Base-by-base conservation (phyloP, 2,888 invertebrate genomes). In the Rhyacophila evoluta region DNA sequence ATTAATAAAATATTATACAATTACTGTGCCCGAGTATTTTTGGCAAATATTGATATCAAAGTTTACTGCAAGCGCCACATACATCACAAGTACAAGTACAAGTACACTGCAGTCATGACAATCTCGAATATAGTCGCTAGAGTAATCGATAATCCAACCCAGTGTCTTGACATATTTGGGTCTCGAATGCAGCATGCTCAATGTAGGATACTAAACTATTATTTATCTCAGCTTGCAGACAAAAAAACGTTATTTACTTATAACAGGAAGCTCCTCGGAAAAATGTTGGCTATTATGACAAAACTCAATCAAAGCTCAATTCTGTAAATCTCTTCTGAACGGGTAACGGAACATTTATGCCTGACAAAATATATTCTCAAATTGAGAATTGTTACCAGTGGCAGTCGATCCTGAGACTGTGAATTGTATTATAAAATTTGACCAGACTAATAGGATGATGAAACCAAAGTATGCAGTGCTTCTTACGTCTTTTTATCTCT, bases 121-220 rank as follows among this genome's bases (percentile, higher is more conserved):
- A 29, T 11, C 28, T 69, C 69, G 28, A 69, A 69, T n/a, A 12
- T 69, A 69, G 69, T 69, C 33, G 33, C 29, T 69, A 69, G 68
- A 27, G 12, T 55, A 55, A 6, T 55, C 55, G n/a, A 38, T n/a
- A 55, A 19, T 55, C 15, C 19, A 71, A 78, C 78, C 78, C 78
- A 78, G 33, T 75, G 68, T 68, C 72, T 71, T 75, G 69, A 81
- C 75, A 68, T 37, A 33, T 67, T 76, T 81, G 75, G 79, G 79
- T 76, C 41, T 77, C 33, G 74, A 81, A 72, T 77, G 75, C 71
- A 77, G 81, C 81, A 81, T 81, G 81, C 33, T 67, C 68, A 39
- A 25, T 36, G 79, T 81, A 81, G 81, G 74, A 76, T 19, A 38
- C 55, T 70, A 38, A 55, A 55, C 38, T 33, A 37, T 19, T 73